Evolutionary conservation across 1,140 invertebrate species (phyloP).

Genomic region (Callitettix versicolor): DNA sequence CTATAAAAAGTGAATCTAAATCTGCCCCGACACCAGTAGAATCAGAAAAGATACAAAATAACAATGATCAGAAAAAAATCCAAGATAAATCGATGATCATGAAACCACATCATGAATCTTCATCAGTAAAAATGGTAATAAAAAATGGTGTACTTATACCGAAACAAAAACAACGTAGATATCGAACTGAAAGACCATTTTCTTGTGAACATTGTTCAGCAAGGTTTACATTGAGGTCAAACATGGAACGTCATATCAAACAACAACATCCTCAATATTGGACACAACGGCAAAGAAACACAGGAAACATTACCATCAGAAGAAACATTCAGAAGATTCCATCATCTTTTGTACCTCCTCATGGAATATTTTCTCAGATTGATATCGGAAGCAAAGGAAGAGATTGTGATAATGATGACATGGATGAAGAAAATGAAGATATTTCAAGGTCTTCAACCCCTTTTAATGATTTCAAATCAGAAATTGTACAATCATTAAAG

Average conservation of each 20-base stretch:
- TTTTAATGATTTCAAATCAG: background rate
- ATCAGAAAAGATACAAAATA: too few relatives aligned
- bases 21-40: too few relatives aligned
- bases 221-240: constrained; percentile 77
- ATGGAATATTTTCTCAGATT: too few relatives aligned
- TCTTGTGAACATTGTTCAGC: constrained; percentile 80
- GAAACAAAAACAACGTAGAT: constrained; percentile 80
- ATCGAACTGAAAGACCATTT: constrained; percentile 83
- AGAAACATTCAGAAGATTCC: background rate
- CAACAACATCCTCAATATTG: constrained; percentile 85
- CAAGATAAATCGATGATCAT: too few relatives aligned
- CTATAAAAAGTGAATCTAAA: constrained; percentile 11
- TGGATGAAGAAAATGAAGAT: background rate
- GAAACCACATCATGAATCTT: constrained; percentile 3
- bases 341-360: too few relatives aligned
- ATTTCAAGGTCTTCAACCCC: background rate
- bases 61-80: too few relatives aligned
- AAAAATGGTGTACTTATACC: constrained; percentile 81
- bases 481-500: too few relatives aligned
- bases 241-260: constrained; percentile 89
- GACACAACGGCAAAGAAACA: constrained; percentile 52
- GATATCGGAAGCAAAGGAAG: too few relatives aligned
- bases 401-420: too few relatives aligned
- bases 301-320: background rate
- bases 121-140: constrained; percentile 74